Evolutionary conservation across 2,888 invertebrate species (phyloP), one percentile per base, ranked within the genome.

Genomic region (Drosophila colorata): DNA sequence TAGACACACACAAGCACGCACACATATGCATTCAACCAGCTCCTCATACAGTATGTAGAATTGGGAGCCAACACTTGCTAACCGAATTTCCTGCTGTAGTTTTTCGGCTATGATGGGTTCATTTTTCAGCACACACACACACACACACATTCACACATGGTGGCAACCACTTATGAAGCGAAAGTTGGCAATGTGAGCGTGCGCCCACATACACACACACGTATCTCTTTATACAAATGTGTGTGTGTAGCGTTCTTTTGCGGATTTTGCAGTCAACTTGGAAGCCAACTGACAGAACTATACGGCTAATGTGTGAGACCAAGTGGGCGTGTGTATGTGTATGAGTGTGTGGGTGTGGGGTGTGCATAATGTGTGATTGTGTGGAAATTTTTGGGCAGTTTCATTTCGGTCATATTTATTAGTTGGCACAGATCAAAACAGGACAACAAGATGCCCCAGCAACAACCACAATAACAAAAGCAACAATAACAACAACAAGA

Each of bases 381-480:
- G 80, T 87, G 81, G 77, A 87, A 84, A 82, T 82, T 86, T 88
- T 89, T 88, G 90, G 90, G 90, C 90, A 87, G 90, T 88, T 90
- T 88, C 89, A 90, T 90, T 90, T 90, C 78, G 90, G 89, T 90
- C 88, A 90, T 90, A 90, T 90, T 90, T 90, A 90, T 90, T 90
- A 90, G 90, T 90, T 90, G 89, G 89, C 85, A 80, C 69, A 73
- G 64, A 86, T 85, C 78, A 84, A 89, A 88, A 80, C 81, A 88
- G 80, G 80, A 86, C 83, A 90, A 78, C 70, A 81, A 85, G 81
- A 75, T 69, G 69, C 52, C 52, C 61, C 56, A 70, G 44, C 53
- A 75, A 38, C 28, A 69, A 28, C 20, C 38, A 56, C 47, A 53
- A 57, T 37, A 56, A 46, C 47, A 28, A 25, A 23, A 61, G 23